A percentile compares a stretch with the other conserved stretches of the same genome.
These are phyloP conservation scores for Dromas ardeola DNA, from an alignment of 2,113 vertebrate genomes.

Conservation along the genomic window DNA sequence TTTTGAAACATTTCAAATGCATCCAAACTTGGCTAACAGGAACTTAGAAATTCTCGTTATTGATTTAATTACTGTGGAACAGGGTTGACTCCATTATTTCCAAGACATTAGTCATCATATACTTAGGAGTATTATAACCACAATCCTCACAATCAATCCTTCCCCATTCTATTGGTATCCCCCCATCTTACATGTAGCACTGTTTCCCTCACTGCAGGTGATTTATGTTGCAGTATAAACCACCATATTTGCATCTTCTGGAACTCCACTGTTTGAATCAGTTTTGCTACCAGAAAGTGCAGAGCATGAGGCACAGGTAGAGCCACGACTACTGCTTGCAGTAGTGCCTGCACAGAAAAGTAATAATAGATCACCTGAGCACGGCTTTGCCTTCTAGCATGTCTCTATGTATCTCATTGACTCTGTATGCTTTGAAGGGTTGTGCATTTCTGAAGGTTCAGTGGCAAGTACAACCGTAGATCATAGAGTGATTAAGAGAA, in stretches of 20 bases:
- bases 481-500: not conserved
- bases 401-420: not conserved
- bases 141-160: not conserved
- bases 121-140: fast-evolving
- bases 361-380: not conserved
- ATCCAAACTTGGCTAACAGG: not conserved
- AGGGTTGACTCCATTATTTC: not conserved
- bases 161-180: not conserved
- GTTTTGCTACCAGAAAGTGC: not conserved
- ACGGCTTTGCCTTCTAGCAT: not conserved
- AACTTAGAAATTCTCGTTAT: not conserved
- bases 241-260: not conserved
- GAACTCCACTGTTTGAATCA: not conserved
- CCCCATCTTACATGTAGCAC: not conserved
- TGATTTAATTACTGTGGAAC: not conserved
- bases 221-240: not conserved
- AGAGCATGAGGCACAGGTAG: not conserved
- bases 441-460: not conserved
- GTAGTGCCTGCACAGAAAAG: not conserved
- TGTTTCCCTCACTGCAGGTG: not conserved
- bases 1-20: not conserved
- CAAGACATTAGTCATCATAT: not conserved
- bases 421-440: not conserved
- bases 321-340: not conserved
- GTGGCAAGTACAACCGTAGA: not conserved